Percentiles rank a stretch among this genome's conserved stretches.
Evolutionary conservation across 2,888 invertebrate species (phyloP).

Genomic region (Pyrrhosoma nymphula): DNA sequence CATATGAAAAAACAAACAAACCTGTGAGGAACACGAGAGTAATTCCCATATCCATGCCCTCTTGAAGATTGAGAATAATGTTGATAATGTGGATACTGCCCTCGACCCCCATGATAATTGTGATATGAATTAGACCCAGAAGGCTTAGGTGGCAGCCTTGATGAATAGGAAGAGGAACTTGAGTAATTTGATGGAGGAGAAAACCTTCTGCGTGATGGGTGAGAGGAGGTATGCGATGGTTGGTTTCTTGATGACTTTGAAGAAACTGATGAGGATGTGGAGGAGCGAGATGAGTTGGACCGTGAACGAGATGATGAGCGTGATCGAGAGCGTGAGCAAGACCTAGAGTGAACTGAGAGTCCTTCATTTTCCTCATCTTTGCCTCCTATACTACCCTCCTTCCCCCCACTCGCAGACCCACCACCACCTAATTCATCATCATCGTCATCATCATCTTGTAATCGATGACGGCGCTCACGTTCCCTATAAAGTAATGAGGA

Average conservation of each 20-base stretch:
- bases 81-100: constrained; percentile 53
- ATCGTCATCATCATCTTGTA: constrained; percentile 78
- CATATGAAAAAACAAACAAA: not conserved
- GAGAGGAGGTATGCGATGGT: constrained; percentile 44
- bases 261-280: constrained; percentile 30
- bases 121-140: constrained; percentile 59
- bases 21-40: constrained; percentile 57
- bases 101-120: constrained; percentile 53
- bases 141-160: constrained; percentile 41
- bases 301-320: constrained; percentile 49
- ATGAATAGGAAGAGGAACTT: constrained; percentile 19
- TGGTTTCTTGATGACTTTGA: constrained; percentile 57
- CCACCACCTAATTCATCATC: constrained; percentile 71
- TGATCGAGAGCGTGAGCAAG: constrained; percentile 56
- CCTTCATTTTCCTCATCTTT: constrained; percentile 55
- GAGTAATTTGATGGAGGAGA: constrained; percentile 46
- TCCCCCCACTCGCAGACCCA: constrained; percentile 40
- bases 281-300: constrained; percentile 45
- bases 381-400: constrained; percentile 54
- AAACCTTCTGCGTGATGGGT: constrained; percentile 36
- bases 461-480: constrained; percentile 89
- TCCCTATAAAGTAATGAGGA: constrained; percentile 81
- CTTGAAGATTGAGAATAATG: constrained; percentile 46
- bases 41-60: constrained; percentile 51
- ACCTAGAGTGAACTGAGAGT: constrained; percentile 44